Conservation (phyloP, 1,140 invertebrate genomes). For the Coptotermes formosanus region DNA sequence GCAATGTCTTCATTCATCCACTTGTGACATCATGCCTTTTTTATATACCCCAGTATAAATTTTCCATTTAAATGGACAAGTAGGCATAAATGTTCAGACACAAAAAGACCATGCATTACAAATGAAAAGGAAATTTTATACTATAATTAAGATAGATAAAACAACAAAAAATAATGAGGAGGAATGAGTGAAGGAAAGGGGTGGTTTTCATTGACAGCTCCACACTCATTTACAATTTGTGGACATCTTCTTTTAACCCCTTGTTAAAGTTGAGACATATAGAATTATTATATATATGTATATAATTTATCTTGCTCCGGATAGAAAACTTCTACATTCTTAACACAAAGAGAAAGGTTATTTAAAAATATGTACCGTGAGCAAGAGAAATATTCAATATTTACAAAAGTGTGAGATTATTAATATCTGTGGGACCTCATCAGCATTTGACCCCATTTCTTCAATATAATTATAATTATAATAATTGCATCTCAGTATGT, state of each 20-base stretch:
- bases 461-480: slow-evolving; percentile 30
- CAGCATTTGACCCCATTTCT: slow-evolving; percentile 35
- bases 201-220: background rate
- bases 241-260: slow-evolving; percentile 12
- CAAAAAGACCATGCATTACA: background rate
- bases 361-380: slow-evolving; percentile 26
- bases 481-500: slow-evolving; percentile 32
- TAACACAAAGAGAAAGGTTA: slow-evolving; percentile 26
- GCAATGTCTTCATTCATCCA: background rate
- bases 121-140: background rate
- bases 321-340: slow-evolving; percentile 20
- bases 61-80: slow-evolving; percentile 18
- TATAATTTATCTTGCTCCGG: slow-evolving; percentile 11
- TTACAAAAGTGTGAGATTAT: slow-evolving; percentile 30
- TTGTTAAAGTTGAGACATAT: background rate
- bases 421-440: slow-evolving; percentile 35
- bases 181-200: slow-evolving; percentile 17
- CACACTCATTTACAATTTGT: slow-evolving; percentile 16
- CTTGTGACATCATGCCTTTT: background rate
- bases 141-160: background rate
- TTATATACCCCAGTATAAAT: background rate
- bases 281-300: slow-evolving; percentile 22
- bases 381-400: slow-evolving; percentile 23
- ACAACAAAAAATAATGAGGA: background rate
- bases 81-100: background rate